Percentiles rank a stretch among this genome's conserved stretches.
Evolutionary conservation across 2,113 vertebrate species (phyloP).

Genomic region (Herpailurus yagouaroundi): DNA sequence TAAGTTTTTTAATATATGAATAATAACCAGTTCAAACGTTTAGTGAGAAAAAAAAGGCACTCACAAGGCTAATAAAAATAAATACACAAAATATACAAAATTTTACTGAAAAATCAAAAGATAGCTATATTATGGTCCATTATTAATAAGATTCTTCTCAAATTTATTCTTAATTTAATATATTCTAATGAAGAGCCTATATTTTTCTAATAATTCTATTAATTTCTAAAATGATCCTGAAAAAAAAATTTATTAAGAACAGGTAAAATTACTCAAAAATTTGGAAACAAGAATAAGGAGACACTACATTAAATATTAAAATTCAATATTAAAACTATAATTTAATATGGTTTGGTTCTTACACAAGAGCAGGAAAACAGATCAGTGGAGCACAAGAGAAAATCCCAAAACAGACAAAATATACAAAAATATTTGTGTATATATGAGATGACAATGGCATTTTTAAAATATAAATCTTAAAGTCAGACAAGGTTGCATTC

Average conservation of each 20-base stretch:
- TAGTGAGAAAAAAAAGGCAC: background rate
- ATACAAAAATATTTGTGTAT: background rate
- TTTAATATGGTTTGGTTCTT: background rate
- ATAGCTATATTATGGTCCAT: background rate
- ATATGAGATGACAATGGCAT: background rate
- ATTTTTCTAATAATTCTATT: constrained; percentile 25
- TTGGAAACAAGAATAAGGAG: background rate
- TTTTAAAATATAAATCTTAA: constrained; percentile 32
- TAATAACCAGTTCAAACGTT: constrained; percentile 1
- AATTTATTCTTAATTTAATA: constrained; percentile 7
- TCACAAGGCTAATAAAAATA: background rate
- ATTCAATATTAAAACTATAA: background rate
- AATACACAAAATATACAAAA: constrained; percentile 18
- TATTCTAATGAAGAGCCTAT: background rate
- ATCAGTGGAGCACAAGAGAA: background rate
- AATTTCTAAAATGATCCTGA: constrained; percentile 3
- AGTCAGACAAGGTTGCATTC: background rate
- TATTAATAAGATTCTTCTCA: background rate
- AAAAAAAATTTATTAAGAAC: background rate
- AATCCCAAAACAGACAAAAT: background rate
- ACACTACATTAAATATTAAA: background rate
- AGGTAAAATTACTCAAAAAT: background rate
- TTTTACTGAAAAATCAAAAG: background rate
- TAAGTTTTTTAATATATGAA: constrained; percentile 7
- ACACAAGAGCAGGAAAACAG: background rate